Evolutionary conservation across 1,140 invertebrate genomes (phyloP), one percentile per base, ranked within the genome.

Genomic region (Neodiprion virginianus): DNA sequence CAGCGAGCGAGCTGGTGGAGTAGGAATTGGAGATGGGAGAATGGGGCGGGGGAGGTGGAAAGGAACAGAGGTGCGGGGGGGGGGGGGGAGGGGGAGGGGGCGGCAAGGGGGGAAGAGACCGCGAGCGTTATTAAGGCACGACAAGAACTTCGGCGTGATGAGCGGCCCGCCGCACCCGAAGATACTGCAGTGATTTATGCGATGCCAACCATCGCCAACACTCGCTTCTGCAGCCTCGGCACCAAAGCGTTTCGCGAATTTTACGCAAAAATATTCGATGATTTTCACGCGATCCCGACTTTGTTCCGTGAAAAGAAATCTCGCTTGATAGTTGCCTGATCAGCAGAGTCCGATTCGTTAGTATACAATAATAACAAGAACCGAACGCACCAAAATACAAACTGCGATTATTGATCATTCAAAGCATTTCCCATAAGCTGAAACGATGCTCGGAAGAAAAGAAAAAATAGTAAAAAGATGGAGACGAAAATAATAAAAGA

Each of bases 111-210:
- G 82, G 82, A 80, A 80, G 83, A 85, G 85, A 86, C 82, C 80
- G 82, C 80, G 81, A 72, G 81, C 84, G 84, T 88, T 89, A 89
- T 88, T 88, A 88, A 88, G 86, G 87, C 85, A 83, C 86, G 86
- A 88, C 87, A 89, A 89, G 87, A 89, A 89, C 84, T 88, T 82
- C 75, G 75, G 75, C 82, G 83, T 88, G 86, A 88, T 87, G 87
- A 88, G 87, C 85, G 80, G 82, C 79, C 75, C 73, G 72, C 83
- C 81, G 82, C 82, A 80, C 83, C 83, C 85, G 84, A 86, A 87
- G 86, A 88, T 87, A 87, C 85, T 83, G 78, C 74, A 81, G 84
- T 87, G 85, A 87, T 86, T 87, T 87, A 87, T 87, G 82, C 83
- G 83, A 84, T 85, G 83, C 81, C 82, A 83, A 86, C 85, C 84